Base-by-base conservation (phyloP, 1,140 invertebrate genomes). In the Sycophila sp. region DNA sequence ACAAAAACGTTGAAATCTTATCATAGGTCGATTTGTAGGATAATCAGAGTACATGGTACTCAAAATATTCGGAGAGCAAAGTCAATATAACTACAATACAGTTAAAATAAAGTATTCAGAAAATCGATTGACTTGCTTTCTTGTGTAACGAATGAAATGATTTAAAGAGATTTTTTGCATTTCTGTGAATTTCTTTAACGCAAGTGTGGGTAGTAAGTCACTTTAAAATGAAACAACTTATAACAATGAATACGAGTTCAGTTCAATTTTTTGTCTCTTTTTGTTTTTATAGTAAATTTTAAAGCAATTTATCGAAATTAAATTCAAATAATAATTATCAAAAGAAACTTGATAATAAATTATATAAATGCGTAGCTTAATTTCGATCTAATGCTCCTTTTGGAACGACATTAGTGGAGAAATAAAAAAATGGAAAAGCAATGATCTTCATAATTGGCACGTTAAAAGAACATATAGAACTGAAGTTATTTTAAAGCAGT, bases 1-100 rank as follows among this genome's bases (percentile, higher is more conserved):
- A 66, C 55, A 58, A 28, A 68, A 36, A 55, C 26, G 8, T 63
- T 55, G 10, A 38, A 69, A 69, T 69, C 11, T 63, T 32, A 42
- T 49, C n/a, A n/a, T n/a, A n/a, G n/a, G 26, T 4, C 30, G 36
- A 38, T 67, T 26, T 15, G 28, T 56, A 22, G 47, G 53, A 42
- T 13, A 26, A n/a, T 45, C 47, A 70, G 74, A 81, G 78, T 81
- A 78, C 80, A 80, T 72, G 65, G 80, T 73, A 80, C 79, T 79
- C 78, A 74, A 78, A 69, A 53, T 72, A 77, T 74, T 28, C 69
- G 75, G 69, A 58, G 62, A 19, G 22, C 24, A 51, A 7, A 36
- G 34, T 65, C 49, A 53, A 65, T 53, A 38, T 17, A 34, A 26
- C 19, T 13, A 34, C 19, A 47, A 60, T 69, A 24, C 13, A 34